These are phyloP conservation scores for Hyla sarda DNA, from an alignment of 2,113 vertebrate genomes.

Conservation along the genomic window DNA sequence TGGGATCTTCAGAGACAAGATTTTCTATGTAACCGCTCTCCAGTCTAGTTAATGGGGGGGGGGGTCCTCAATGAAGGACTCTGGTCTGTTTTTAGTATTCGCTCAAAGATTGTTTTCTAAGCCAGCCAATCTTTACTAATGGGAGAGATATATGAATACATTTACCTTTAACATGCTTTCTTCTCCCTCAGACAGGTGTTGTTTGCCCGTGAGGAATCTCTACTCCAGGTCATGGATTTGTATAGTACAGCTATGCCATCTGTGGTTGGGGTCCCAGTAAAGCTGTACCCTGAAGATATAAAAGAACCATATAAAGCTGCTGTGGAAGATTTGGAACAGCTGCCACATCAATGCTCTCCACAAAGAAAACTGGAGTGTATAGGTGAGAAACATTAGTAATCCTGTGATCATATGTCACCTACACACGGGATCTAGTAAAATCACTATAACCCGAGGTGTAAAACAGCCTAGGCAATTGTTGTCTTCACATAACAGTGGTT, in stretches of 20 bases:
- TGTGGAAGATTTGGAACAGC: constrained; percentile 81
- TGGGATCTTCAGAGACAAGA: neutral
- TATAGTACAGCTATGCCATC: constrained; percentile 71
- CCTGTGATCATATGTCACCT: neutral
- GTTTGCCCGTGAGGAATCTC: constrained; percentile 75
- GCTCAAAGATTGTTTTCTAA: neutral
- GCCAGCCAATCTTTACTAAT: too few species aligned
- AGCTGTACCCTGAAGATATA: constrained; percentile 75
- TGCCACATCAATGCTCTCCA: constrained; percentile 82
- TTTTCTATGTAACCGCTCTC: neutral
- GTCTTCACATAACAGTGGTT: too few species aligned
- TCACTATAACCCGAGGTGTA: neutral
- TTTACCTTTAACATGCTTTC: neutral
- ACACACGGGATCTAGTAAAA: neutral
- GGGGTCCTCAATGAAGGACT: neutral
- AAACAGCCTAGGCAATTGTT: neutral
- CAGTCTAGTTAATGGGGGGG: neutral
- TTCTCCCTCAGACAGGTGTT: constrained; percentile 75
- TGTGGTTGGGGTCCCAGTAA: constrained; percentile 80
- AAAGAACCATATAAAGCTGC: constrained; percentile 81
- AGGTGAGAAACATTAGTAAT: constrained; percentile 70
- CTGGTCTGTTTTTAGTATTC: neutral
- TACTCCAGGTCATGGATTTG: constrained; percentile 79
- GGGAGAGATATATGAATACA: neutral
- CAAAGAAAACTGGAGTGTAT: constrained; percentile 93